These are phyloP conservation scores for Drosophila seguyi DNA, from an alignment of 1,140 invertebrate species.

Conservation along the genomic window DNA sequence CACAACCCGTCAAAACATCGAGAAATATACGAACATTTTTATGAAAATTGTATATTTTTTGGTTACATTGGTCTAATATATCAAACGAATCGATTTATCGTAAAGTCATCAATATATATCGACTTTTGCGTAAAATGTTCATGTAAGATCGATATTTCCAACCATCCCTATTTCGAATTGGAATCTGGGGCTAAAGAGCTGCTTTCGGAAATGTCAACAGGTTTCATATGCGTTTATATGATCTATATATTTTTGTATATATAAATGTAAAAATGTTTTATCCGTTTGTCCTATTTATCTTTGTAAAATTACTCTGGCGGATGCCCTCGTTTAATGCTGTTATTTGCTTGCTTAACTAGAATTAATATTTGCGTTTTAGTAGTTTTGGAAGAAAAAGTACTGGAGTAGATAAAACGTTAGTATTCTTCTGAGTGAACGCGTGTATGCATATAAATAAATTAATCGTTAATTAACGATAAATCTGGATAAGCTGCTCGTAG, in stretches of 20 bases:
- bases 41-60: background rate
- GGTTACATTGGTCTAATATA: background rate
- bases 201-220: conserved; percentile 51
- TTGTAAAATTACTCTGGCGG: conserved; percentile 42
- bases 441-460: conserved; percentile 64
- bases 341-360: conserved; percentile 30
- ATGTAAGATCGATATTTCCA: background rate
- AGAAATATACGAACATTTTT: background rate
- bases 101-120: background rate
- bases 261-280: conserved; percentile 66
- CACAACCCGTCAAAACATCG: background rate
- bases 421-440: conserved; percentile 20
- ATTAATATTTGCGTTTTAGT: conserved; percentile 48
- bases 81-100: background rate
- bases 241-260: conserved; percentile 44
- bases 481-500: conserved; percentile 50
- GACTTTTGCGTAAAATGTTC: background rate
- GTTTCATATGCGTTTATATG: conserved; percentile 45
- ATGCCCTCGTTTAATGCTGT: conserved; percentile 45
- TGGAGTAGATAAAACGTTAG: conserved; percentile 64
- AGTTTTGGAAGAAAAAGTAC: conserved; percentile 58
- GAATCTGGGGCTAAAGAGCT: conserved; percentile 25
- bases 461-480: conserved; percentile 77
- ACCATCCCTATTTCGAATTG: background rate
- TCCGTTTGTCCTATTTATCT: conserved; percentile 24